Percentiles rank a stretch among this genome's conserved stretches.
Conservation (phyloP, 2,797 vertebrate species). For the Morelia viridis region DNA sequence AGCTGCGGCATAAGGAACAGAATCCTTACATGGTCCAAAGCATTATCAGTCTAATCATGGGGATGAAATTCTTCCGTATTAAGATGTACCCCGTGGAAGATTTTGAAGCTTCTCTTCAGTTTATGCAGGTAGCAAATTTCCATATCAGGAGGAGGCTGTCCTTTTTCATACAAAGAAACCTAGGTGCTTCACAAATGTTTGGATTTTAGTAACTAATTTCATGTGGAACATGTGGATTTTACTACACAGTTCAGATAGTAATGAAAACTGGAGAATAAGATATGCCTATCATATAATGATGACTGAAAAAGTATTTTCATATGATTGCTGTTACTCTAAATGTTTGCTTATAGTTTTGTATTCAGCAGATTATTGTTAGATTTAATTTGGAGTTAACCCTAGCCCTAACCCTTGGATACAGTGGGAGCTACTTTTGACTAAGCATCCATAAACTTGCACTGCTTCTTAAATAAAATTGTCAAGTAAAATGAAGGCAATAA, state of each 20-base stretch:
- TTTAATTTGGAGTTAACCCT: neutral
- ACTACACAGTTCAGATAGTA: neutral
- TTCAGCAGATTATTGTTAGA: neutral
- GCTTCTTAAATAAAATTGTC: neutral
- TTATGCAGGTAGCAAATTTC: slow-evolving; percentile 89
- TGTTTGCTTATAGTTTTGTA: neutral
- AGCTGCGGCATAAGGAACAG: slow-evolving; percentile 95
- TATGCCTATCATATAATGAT: neutral
- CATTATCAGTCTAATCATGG: slow-evolving; percentile 98
- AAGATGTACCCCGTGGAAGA: slow-evolving; percentile 99
- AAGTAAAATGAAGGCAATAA: slow-evolving; percentile 7
- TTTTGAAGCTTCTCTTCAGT: slow-evolving; percentile 98
- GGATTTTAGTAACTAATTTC: neutral
- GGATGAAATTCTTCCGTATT: slow-evolving; percentile 98
- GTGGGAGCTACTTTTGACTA: neutral
- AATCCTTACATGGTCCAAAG: slow-evolving; percentile 93
- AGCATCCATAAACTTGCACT: neutral
- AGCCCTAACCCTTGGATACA: neutral
- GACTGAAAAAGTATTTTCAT: neutral
- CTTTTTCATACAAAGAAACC: neutral
- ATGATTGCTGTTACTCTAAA: neutral
- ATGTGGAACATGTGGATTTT: neutral
- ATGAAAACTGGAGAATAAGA: neutral
- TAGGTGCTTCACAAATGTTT: neutral
- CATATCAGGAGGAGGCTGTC: neutral